Evolutionary conservation across 2,797 vertebrate genomes (phyloP).

Genomic region (Eulemur albifrons): DNA sequence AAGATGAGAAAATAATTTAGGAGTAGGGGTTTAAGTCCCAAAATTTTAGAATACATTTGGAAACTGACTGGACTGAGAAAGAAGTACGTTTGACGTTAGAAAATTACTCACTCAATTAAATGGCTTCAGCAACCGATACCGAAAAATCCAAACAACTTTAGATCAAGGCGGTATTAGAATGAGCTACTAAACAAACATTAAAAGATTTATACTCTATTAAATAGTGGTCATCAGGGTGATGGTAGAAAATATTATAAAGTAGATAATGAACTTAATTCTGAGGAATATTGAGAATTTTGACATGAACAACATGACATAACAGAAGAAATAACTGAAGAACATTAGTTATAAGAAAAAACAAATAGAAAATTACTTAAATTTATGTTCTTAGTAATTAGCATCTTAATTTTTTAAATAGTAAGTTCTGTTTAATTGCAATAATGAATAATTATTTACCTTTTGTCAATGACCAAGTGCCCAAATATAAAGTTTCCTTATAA

Average conservation of each 20-base stretch:
- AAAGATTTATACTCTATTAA: neutral
- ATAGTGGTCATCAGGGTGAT: neutral
- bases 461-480: neutral
- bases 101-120: neutral
- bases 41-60: neutral
- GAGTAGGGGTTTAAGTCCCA: neutral
- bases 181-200: neutral
- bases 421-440: neutral
- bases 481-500: neutral
- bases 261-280: neutral
- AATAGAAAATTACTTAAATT: neutral
- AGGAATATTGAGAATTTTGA: neutral
- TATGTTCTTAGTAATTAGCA: neutral
- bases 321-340: neutral
- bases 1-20: neutral
- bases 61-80: neutral
- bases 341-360: neutral
- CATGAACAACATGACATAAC: neutral
- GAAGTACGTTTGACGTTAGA: neutral
- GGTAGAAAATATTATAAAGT: neutral
- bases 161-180: neutral
- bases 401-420: neutral
- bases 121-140: neutral
- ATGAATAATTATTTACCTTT: neutral
- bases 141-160: neutral